Evolutionary conservation across 37 sponge, comb jelly and placozoan species (phyloP), one percentile per base, ranked within the genome.

Genomic region (Chondrilla cf. caribensis): DNA sequence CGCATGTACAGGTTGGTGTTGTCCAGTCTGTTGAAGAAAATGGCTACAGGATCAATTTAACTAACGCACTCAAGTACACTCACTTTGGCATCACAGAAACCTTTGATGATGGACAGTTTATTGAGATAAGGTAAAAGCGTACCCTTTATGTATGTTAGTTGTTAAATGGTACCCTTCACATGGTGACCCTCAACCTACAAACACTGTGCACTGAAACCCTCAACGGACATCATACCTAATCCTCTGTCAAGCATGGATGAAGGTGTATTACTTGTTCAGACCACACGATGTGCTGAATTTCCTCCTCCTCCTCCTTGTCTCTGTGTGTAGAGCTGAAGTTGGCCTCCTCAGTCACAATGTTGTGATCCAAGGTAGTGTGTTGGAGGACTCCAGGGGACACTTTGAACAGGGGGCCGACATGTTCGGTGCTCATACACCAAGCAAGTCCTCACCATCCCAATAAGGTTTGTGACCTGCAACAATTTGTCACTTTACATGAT

Each of bases 341-440:
- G 95, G 95, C 0, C 60, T 92, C 24, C 90, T 95, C 17, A 79
- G 90, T 54, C 92, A 92, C 59, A 95, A 95, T 84, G 91, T 95
- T 37, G 58, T 92, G 9, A 60, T 95, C 15, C 82, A 92, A 57
- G 95, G 95, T 17, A n/a, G 72, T 24, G 65, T 58, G 47, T 25
- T 6, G 29, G 70, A 70, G 6, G 64, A 75, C 36, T 54, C 37
- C n/a, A 58, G 37, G 0, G 82, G 84, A 22, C 39, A 67, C 25
- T 79, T 65, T 28, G 89, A 70, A 4, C 83, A 70, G 22, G 90
- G 87, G 14, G 89, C 85, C 24, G 92, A 89, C 60, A 84, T 89
- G 83, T 95, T 84, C 60, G 95, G 95, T 0, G 77, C 82, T 95
- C 42, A 55, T 95, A n/a, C 92, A 92, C 41, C 79, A 92, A n/a